A percentile compares a stretch with the other conserved stretches of the same genome.
These are phyloP conservation scores for Euglossa dilemma DNA, from an alignment of 1,140 invertebrate genomes.

Conservation along the genomic window DNA sequence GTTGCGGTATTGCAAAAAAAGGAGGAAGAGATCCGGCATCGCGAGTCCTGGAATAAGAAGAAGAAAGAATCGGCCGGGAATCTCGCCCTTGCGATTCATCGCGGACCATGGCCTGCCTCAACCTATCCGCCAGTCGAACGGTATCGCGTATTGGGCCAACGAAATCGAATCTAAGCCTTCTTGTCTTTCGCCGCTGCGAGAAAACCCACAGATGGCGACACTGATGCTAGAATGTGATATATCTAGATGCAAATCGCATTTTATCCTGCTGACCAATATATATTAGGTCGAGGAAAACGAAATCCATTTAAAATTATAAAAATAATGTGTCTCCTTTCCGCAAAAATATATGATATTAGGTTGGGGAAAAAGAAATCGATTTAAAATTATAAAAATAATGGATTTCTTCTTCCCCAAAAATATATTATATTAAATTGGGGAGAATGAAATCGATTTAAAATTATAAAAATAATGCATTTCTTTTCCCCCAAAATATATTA, in stretches of 20 bases:
- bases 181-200: not conserved
- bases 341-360: too few species aligned
- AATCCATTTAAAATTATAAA: too few species aligned
- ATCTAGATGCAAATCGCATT: not conserved
- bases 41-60: conserved; percentile 28
- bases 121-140: conserved; percentile 36
- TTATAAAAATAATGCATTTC: too few species aligned
- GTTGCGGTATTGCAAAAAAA: conserved; percentile 33
- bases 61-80: conserved; percentile 24
- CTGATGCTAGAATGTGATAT: not conserved
- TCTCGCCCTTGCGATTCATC: conserved; percentile 28
- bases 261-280: not conserved
- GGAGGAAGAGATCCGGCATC: conserved; percentile 20
- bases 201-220: not conserved
- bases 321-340: too few species aligned
- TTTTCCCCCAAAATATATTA: too few species aligned
- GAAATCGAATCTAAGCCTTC: conserved; percentile 1
- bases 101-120: conserved; percentile 47
- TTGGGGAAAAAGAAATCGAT: too few species aligned
- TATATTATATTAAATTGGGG: too few species aligned
- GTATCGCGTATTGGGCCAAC: not conserved
- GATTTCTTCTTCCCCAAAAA: too few species aligned
- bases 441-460: too few species aligned
- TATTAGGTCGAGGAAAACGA: too few species aligned
- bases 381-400: too few species aligned